phyloP scores from a whole-genome alignment of 2,797 vertebrate genomes.

The Pseudotriccus pelzelni region DNA sequence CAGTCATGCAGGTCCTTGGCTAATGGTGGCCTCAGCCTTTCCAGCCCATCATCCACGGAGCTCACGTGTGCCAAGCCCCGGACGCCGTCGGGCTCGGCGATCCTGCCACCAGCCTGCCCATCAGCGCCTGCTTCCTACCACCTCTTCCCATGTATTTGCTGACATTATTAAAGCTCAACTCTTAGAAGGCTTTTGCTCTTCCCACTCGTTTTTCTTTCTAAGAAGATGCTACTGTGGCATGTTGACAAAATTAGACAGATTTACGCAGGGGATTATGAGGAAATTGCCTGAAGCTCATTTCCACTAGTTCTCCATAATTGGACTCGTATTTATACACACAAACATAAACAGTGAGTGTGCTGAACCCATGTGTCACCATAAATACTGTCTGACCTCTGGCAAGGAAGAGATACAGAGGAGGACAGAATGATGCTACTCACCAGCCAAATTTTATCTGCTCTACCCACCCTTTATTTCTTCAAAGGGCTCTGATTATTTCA shows the following conservation, averaged over 20 bases:
- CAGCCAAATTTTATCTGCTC: conserved; percentile 35
- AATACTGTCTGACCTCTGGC: conserved; percentile 53
- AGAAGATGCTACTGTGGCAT: conserved; percentile 13
- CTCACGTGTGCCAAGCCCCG: not conserved
- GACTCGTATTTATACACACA: conserved; percentile 39
- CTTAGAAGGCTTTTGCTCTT: not conserved
- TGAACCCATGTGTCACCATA: conserved; percentile 45
- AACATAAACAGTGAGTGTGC: conserved; percentile 3
- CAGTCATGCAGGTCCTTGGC: not conserved
- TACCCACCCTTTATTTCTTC: conserved; percentile 27
- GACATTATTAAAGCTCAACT: not conserved
- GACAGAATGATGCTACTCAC: not conserved
- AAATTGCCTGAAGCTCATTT: conserved; percentile 62
- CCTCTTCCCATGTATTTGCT: not conserved
- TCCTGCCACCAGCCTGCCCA: not conserved
- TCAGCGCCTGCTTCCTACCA: not conserved
- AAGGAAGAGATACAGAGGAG: conserved; percentile 22
- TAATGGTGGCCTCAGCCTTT: not conserved
- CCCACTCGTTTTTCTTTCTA: not conserved
- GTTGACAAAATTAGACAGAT: conserved; percentile 57
- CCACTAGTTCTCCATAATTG: conserved; percentile 32
- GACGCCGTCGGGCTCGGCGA: accelerated
- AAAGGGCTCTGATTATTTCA: not conserved
- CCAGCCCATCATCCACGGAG: accelerated
- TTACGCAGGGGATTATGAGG: conserved; percentile 53